These are phyloP conservation scores for Diarsia rubi DNA, from an alignment of 2,888 invertebrate species.

Conservation along the genomic window DNA sequence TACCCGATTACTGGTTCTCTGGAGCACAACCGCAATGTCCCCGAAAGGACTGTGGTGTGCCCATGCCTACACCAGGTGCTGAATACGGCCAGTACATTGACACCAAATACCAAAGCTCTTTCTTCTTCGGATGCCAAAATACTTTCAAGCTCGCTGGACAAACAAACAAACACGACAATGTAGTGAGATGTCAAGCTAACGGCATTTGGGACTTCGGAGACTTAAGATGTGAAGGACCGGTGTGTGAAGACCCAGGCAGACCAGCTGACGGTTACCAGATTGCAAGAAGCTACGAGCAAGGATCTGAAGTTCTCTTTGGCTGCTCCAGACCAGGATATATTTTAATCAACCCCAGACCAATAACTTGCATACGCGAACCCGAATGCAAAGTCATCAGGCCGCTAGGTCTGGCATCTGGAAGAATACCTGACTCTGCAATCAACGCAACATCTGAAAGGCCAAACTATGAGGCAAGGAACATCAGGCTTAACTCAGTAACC, in stretches of 20 bases:
- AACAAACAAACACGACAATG: slow-evolving; percentile 97
- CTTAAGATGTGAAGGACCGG: slow-evolving; percentile 98
- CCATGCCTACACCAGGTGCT: slow-evolving; percentile 97
- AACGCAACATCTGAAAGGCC: slow-evolving; percentile 98
- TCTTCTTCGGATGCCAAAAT: slow-evolving; percentile 98
- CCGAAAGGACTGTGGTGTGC: slow-evolving; percentile 97
- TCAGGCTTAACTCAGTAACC: slow-evolving; percentile 97
- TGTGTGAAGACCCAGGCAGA: slow-evolving; percentile 98
- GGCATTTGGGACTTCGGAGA: slow-evolving; percentile 99
- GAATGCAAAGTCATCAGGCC: slow-evolving; percentile 98
- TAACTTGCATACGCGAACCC: slow-evolving; percentile 97
- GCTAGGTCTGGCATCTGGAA: slow-evolving; percentile 97
- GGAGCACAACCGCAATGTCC: slow-evolving; percentile 97
- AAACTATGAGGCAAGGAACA: slow-evolving; percentile 97
- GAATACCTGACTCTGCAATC: slow-evolving; percentile 98
- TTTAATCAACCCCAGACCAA: slow-evolving; percentile 97
- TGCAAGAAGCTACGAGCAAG: slow-evolving; percentile 96
- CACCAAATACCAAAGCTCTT: slow-evolving; percentile 97
- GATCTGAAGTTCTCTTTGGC: slow-evolving; percentile 97
- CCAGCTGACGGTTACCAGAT: slow-evolving; percentile 98
- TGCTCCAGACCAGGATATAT: slow-evolving; percentile 98
- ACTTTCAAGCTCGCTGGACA: slow-evolving; percentile 98
- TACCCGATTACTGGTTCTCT: slow-evolving; percentile 97
- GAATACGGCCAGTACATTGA: slow-evolving; percentile 97
- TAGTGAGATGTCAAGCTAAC: slow-evolving; percentile 97